Base-by-base conservation (phyloP, 2,797 vertebrate species). In the Astyanax mexicanus region DNA sequence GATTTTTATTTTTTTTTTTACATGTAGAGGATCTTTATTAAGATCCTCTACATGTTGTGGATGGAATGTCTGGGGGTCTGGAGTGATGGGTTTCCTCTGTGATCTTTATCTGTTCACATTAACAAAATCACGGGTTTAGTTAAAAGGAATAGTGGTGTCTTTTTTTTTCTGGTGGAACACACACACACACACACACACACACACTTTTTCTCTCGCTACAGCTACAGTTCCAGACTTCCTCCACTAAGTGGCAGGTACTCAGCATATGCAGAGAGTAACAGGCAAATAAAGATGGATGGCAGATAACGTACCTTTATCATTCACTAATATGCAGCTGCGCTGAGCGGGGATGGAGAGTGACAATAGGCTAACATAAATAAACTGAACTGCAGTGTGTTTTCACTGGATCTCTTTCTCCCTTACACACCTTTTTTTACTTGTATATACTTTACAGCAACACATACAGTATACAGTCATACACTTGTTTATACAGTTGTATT, bases 181-280 rank as follows among this genome's bases (percentile, higher is more conserved):
- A 45, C 72, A 66, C 72, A 66, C 64, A 32, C 2, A 32, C 29
- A 32, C 29, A 49, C 44, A 44, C 62, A 66, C 49, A 52, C 38
- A 21, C 44, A 35, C 42, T 49, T 47, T 42, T 32, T 74, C 42
- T 15, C 1, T 29, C 55, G 25, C 55, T 42, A 42, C 13, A 27
- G 35, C 65, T 82, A 87, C 88, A 89, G 81, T 89, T 88, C 78
- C 89, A 77, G 75, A 80, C 9, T 87, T 83, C 84, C 74, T 89
- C 86, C 89, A 88, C 88, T 83, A 88, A 87, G 88, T 85, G 90
- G 89, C 88, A 88, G 86, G 82, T 90, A 84, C 84, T 87, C 87
- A 74, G 83, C 70, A 79, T 77, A 58, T 72, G 74, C 17, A 1
- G 77, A 77, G 79, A 74, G 77, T 79, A 78, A 86, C 79, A 12